Evolutionary conservation across 2,113 vertebrate species (phyloP).

Genomic region (Platichthys stellatus): DNA sequence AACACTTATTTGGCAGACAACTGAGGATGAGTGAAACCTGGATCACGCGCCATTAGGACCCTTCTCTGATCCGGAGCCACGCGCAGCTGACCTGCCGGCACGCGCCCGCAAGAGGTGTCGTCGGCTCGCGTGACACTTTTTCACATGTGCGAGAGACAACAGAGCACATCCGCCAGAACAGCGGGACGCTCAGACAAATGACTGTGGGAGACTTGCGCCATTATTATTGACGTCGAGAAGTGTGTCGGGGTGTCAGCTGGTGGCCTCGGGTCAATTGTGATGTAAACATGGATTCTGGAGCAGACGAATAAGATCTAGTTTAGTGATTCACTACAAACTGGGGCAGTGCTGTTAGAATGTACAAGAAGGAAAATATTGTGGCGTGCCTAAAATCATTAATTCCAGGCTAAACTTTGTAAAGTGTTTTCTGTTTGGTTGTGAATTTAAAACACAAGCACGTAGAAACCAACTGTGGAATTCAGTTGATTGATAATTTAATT

Average conservation of each 20-base stretch:
- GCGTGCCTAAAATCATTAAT: slow-evolving; percentile 20
- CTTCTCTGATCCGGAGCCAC: slow-evolving; percentile 11
- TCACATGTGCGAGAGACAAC: slow-evolving; percentile 30
- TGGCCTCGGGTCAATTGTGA: too few species aligned
- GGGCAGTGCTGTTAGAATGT: neutral
- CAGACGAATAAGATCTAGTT: neutral
- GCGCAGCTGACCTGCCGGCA: slow-evolving; percentile 26
- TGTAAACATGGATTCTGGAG: neutral
- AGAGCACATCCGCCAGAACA: slow-evolving; percentile 44
- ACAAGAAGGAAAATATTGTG: neutral
- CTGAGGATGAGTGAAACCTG: neutral
- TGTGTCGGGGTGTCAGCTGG: neutral
- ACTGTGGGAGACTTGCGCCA: neutral
- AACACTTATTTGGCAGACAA: neutral
- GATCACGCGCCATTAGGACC: neutral
- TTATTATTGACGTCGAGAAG: neutral
- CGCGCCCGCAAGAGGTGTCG: slow-evolving; percentile 41
- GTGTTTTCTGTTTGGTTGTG: neutral
- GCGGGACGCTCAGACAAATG: slow-evolving; percentile 37
- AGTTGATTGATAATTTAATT: neutral
- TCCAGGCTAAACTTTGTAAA: neutral
- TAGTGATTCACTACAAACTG: too few species aligned
- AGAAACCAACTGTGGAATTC: neutral
- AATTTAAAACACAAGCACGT: neutral
- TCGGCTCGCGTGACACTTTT: slow-evolving; percentile 28